Evolutionary conservation across 2,797 vertebrate genomes (phyloP).

Genomic region (Eidolon dupreanum): DNA sequence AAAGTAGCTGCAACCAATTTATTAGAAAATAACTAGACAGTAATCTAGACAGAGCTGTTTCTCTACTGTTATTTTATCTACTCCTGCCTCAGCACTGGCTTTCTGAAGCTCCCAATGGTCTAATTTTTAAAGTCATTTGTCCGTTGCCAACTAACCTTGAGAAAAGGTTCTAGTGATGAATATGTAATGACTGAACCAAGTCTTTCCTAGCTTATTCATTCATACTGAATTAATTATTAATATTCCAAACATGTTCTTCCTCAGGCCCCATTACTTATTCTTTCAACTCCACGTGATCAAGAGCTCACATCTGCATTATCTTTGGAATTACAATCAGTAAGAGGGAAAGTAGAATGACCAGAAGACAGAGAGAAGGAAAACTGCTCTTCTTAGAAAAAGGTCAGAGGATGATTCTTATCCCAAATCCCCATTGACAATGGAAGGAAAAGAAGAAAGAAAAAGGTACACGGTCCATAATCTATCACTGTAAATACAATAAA

Average conservation of each 20-base stretch:
- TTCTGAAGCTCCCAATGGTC: background rate
- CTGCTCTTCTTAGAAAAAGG: background rate
- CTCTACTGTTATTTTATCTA: background rate
- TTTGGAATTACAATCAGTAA: background rate
- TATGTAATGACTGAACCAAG: background rate
- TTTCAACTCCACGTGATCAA: constrained; percentile 41
- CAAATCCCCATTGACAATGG: background rate
- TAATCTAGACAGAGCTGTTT: background rate
- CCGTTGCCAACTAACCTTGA: background rate
- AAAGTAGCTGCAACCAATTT: constrained; percentile 33
- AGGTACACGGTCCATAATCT: background rate
- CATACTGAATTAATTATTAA: constrained; percentile 55
- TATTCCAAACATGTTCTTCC: constrained; percentile 49
- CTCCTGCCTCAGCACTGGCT: constrained; percentile 5
- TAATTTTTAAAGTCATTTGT: constrained; percentile 11
- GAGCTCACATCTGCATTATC: background rate
- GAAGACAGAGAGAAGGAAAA: background rate
- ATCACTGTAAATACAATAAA: background rate
- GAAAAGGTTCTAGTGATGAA: background rate
- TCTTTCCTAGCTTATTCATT: constrained; percentile 55
- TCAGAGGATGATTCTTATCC: background rate
- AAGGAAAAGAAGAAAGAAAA: background rate
- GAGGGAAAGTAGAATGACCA: background rate
- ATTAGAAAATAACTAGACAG: constrained; percentile 37
- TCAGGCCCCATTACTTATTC: constrained; percentile 56